Evolutionary conservation across 2,113 vertebrate genomes (phyloP).

Genomic region (Mustela nigripes): DNA sequence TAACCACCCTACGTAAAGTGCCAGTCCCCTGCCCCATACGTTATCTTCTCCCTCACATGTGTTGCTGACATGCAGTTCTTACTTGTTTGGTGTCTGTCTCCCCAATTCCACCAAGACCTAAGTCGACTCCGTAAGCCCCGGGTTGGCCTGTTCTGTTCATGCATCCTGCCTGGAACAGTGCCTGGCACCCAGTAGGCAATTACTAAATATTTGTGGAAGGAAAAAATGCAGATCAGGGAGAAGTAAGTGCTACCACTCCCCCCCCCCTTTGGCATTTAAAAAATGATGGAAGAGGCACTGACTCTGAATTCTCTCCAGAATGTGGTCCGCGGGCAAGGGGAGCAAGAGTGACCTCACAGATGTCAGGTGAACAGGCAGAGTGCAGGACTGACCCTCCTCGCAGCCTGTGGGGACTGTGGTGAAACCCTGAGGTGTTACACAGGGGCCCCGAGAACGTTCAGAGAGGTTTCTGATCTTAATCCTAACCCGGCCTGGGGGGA

Average conservation of each 20-base stretch:
- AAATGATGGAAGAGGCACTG: background rate
- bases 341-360: background rate
- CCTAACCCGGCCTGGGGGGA: background rate
- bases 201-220: background rate
- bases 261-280: background rate
- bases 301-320: background rate
- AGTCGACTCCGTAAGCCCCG: rapidly evolving
- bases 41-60: background rate
- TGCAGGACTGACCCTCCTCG: background rate
- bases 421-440: rapidly evolving
- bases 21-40: background rate
- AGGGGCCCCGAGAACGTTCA: background rate
- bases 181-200: background rate
- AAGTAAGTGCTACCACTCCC: background rate
- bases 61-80: background rate
- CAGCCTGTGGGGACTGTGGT: background rate
- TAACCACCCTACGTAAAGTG: rapidly evolving
- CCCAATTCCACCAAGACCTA: background rate
- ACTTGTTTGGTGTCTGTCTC: background rate
- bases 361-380: background rate
- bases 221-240: background rate
- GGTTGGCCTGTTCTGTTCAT: no score
- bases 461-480: background rate
- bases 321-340: no score
- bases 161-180: background rate